Evolutionary conservation across 2,888 invertebrate genomes (phyloP), one percentile per base, ranked within the genome.

Genomic region (Xylocampa areola): DNA sequence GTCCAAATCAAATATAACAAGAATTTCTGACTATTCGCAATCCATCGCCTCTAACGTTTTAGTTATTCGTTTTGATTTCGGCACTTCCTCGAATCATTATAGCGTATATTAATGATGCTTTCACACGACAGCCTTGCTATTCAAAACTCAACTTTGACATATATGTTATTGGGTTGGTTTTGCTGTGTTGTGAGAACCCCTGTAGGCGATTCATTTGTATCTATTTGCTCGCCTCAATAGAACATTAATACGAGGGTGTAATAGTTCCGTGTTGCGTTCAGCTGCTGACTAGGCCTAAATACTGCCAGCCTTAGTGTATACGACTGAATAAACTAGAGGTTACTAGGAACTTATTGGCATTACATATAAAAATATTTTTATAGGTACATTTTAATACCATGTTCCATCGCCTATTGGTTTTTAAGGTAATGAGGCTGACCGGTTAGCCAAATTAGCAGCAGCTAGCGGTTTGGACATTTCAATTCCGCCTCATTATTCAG

Each of bases 201-300:
- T 30, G 19, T 37, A 37, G 40, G 61, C 39, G 37, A 53, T 58
- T 61, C 43, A 58, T 55, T 68, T 58, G 37, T 61, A 50, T 54
- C 53, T 71, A 72, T 71, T 68, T 68, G 68, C 47, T 53, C 11
- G 33, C 58, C 52, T 35, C 66, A 68, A 61, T 41, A 58, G 39
- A 57, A 43, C 55, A 67, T 58, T 67, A 57, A 62, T 66, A 37
- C 37, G 43, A 29, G 21, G 16, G 35, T 36, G 43, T 65, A 61
- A 62, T 62, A 66, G 66, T 43, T 50, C 3, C 27, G 33, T 37
- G 27, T 36, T 35, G 35, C 35, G 25, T 50, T 41, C 29, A 30
- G 51, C 36, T 47, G 51, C 43, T 37, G 43, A 48, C 19, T 23
- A 45, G 13, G 35, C 10, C 39, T 45, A 35, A 48, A 37, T 48